Base-by-base conservation (phyloP, 2,888 invertebrate genomes). In the Drosophila heteroneura region DNA sequence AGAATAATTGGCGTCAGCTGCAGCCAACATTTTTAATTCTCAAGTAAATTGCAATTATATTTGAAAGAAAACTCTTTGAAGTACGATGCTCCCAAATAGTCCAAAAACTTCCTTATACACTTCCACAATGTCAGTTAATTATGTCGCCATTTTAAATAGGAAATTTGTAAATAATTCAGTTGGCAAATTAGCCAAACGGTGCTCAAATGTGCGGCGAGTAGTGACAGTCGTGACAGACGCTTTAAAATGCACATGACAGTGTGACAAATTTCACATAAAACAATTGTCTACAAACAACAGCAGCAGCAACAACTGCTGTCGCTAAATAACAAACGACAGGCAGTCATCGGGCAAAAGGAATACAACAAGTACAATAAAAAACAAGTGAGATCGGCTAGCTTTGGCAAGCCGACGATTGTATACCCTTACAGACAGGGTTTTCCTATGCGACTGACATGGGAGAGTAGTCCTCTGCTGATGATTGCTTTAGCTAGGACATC, bases 191-290 rank as follows among this genome's bases (percentile, higher is more conserved):
- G 79, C 35, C 63, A 44, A 52, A 56, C 53, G 37, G 57, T 59
- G 54, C 12, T 49, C 30, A 54, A 28, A 16, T 44, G 69, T 64
- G 64, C 54, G 58, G 76, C 76, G 41, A 22, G 53, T 44, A 81
- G 37, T 76, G 81, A 63, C 73, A 73, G 78, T 60, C 61, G 33
- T 72, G 73, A 66, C 81, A 73, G 78, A 62, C 61, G 66, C 53
- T 68, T 66, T 79, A 57, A 79, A 87, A 80, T 77, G 70, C 89
- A 90, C 90, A 83, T 88, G 85, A 86, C 85, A 90, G 85, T 86
- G 85, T 86, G 89, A 86, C 85, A 90, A 88, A 90, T 88, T 88
- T 85, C 90, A 81, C 86, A 86, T 83, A 90, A 89, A 85, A 84
- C 90, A 89, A 85, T 89, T 89, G 76, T 33, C 53, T 39, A 28